Base-by-base conservation (phyloP, 2,888 invertebrate species). In the Melieria picta region DNA sequence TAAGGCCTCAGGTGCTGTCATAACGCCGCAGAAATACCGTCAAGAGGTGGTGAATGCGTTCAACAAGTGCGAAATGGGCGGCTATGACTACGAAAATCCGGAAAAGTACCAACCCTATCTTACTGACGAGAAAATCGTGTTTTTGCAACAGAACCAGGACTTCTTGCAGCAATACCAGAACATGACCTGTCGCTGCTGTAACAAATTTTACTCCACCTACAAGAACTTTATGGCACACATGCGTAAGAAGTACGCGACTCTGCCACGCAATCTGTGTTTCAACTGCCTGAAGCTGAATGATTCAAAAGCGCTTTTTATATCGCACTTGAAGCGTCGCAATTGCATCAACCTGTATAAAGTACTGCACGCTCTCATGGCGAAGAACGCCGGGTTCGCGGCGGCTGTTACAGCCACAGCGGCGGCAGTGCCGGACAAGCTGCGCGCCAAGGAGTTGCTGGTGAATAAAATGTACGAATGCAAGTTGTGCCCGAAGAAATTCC, bases 191-290 rank as follows among this genome's bases (percentile, higher is more conserved):
- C 86, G 83, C 30, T 87, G 87, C 69, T 87, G 87, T 72, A 81
- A 82, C 70, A 85, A 85, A 73, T 83, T 79, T 68, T 86, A 85
- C 73, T 80, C 81, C 47, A 86, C 86, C 4, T 87, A 87, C 68
- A 87, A 87, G 75, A 84, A 85, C 65, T 87, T 87, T 67, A 87
- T 87, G 87, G 87, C 87, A 6, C 87, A 87, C 72, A 87, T 87
- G 80, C 82, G 87, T 43, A 87, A 87, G 72, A 86, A 86, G 77
- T 87, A 86, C 78, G 82, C 83, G 9, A 78, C 80, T 48, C 69
- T 87, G 73, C 86, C 86, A 48, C 82, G 87, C 65, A 87, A 87
- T 71, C 76, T 86, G 7, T 87, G 87, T 76, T 87, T 87, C 75
- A 87, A 87, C 69, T 87, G 87, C 75, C 79, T 87, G 47, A 86